A percentile compares a stretch with the other conserved stretches of the same genome.
Conservation (phyloP, 2,113 vertebrate genomes). For the Melanocharis versteri region DNA sequence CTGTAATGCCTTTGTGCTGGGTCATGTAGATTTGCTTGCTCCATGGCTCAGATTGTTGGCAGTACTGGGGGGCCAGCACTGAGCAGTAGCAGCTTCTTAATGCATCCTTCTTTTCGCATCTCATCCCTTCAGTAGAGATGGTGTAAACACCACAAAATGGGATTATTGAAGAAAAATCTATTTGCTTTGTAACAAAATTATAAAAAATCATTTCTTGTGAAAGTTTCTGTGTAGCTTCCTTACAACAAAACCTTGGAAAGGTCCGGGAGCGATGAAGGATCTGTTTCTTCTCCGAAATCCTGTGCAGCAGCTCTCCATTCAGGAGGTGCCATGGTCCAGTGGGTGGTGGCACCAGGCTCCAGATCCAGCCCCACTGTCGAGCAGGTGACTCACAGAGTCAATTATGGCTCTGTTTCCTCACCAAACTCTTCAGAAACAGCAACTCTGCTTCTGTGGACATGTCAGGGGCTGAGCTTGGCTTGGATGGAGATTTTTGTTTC, state of each 20-base stretch:
- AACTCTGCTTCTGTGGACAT: rapidly evolving
- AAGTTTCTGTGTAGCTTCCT: not conserved
- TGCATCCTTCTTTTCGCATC: not conserved
- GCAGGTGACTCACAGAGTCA: not conserved
- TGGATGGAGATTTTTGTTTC: not conserved
- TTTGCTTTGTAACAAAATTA: not conserved
- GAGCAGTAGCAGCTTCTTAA: not conserved
- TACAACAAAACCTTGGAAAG: not conserved
- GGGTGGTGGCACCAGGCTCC: not conserved
- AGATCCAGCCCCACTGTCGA: not conserved
- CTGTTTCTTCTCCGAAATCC: not conserved
- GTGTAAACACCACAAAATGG: not conserved
- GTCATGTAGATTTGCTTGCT: not conserved
- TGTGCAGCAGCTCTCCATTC: not conserved
- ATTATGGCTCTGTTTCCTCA: not conserved
- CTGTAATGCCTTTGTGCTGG: not conserved
- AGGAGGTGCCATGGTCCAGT: not conserved
- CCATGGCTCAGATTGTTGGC: not conserved
- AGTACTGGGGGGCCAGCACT: not conserved
- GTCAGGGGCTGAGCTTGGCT: not conserved
- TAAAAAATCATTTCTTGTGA: not conserved
- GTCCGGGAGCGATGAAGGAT: not conserved
- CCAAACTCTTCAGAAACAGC: not conserved
- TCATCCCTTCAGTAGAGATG: not conserved
- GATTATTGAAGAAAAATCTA: not conserved